phyloP scores from a whole-genome alignment of 2,888 invertebrate species.

The Microplitis deprimator region DNA sequence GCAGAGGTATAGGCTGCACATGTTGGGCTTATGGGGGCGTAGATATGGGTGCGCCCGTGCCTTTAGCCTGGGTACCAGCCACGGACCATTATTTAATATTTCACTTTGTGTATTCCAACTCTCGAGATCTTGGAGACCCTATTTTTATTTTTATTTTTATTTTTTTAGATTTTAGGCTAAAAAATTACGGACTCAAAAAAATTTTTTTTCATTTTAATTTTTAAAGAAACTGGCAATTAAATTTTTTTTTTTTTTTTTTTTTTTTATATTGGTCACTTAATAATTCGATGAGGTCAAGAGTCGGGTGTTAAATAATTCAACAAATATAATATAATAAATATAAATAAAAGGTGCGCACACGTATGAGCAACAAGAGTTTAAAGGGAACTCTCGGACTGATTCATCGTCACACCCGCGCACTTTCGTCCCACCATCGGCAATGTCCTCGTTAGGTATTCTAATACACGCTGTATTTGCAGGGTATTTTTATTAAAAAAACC shows the following conservation, averaged over 20 bases:
- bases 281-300: background rate
- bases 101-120: slow-evolving; percentile 69
- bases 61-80: slow-evolving; percentile 66
- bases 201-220: no score
- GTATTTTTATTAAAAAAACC: slow-evolving; percentile 14
- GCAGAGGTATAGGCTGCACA: slow-evolving; percentile 56
- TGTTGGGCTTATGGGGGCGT: slow-evolving; percentile 69
- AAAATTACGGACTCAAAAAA: no score
- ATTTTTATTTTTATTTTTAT: background rate
- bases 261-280: no score
- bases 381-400: slow-evolving; percentile 63
- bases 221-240: no score
- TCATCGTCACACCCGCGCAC: slow-evolving; percentile 71
- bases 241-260: no score
- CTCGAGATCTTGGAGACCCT: slow-evolving; percentile 55
- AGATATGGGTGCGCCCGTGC: slow-evolving; percentile 71
- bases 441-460: slow-evolving; percentile 71
- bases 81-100: slow-evolving; percentile 72
- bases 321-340: background rate
- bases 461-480: slow-evolving; percentile 50
- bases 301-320: background rate
- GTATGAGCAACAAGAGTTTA: slow-evolving; percentile 36
- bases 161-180: no score
- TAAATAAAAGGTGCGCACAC: background rate
- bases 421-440: slow-evolving; percentile 57